phyloP scores from a whole-genome alignment of 2,888 invertebrate species.

The Chrysopilus asiliformis region DNA sequence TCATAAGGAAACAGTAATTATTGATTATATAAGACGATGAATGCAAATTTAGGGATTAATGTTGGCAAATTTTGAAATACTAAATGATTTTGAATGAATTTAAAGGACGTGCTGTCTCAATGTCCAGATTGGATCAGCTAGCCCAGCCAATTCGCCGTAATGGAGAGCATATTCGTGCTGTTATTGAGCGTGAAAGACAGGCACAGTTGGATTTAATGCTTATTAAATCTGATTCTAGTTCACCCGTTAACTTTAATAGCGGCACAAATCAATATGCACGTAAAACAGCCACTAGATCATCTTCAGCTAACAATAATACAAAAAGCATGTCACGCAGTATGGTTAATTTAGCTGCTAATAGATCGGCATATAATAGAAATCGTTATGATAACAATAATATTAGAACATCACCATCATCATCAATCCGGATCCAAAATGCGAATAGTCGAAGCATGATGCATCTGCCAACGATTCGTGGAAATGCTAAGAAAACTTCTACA shows the following conservation, averaged over 20 bases:
- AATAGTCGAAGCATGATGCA: constrained; percentile 41
- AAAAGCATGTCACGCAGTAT: constrained; percentile 52
- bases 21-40: too few species aligned
- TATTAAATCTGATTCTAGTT: constrained; percentile 7
- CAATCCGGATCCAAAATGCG: constrained; percentile 27
- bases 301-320: constrained; percentile 18
- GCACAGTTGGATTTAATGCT: constrained; percentile 24
- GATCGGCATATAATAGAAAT: constrained; percentile 14
- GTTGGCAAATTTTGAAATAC: too few species aligned
- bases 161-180: constrained; percentile 35
- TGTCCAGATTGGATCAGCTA: constrained; percentile 83
- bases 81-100: too few species aligned
- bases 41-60: too few species aligned
- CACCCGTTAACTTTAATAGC: constrained; percentile 14
- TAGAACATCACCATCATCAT: too few species aligned
- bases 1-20: too few species aligned
- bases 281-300: constrained; percentile 23
- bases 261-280: constrained; percentile 20
- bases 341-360: constrained; percentile 44
- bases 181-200: constrained; percentile 34
- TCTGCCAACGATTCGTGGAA: constrained; percentile 23
- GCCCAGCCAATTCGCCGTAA: constrained; percentile 53
- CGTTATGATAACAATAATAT: too few species aligned
- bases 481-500: constrained; percentile 28
- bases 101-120: constrained; percentile 79